These are phyloP conservation scores for Monomorium pharaonis DNA, from an alignment of 1,140 invertebrate genomes.

Conservation along the genomic window DNA sequence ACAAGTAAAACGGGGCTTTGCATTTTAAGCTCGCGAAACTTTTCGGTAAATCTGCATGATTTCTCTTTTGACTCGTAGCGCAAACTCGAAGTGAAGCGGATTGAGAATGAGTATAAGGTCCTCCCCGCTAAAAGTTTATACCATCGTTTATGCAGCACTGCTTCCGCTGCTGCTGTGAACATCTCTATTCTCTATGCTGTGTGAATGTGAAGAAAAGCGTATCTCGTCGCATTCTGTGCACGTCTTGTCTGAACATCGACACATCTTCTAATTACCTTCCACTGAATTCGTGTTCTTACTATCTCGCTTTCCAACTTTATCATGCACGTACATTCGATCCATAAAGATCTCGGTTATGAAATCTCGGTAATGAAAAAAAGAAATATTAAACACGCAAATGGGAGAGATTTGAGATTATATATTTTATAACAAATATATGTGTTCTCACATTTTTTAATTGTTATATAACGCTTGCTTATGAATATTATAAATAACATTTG, in stretches of 20 bases:
- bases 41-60: conserved; percentile 33
- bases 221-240: conserved; percentile 44
- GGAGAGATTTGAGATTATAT: neutral
- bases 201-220: conserved; percentile 41
- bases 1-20: conserved; percentile 29
- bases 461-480: neutral
- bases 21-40: conserved; percentile 7
- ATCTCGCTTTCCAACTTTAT: conserved; percentile 61
- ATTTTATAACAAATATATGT: neutral
- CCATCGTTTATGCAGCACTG: conserved; percentile 36
- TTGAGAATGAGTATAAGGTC: conserved; percentile 17
- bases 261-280: conserved; percentile 46
- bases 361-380: neutral
- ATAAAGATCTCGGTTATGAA: neutral
- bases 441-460: conserved; percentile 22
- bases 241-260: conserved; percentile 45
- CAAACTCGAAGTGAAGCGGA: neutral
- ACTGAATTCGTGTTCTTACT: conserved; percentile 68
- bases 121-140: neutral
- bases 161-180: conserved; percentile 52
- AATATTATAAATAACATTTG: conserved; percentile 4
- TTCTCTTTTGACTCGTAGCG: conserved; percentile 20
- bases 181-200: conserved; percentile 29
- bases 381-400: neutral
- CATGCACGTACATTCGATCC: conserved; percentile 53